Percentiles rank a stretch among this genome's conserved stretches.
Conservation (phyloP, 2,797 vertebrate genomes). For the Coccyzus lansbergi region DNA sequence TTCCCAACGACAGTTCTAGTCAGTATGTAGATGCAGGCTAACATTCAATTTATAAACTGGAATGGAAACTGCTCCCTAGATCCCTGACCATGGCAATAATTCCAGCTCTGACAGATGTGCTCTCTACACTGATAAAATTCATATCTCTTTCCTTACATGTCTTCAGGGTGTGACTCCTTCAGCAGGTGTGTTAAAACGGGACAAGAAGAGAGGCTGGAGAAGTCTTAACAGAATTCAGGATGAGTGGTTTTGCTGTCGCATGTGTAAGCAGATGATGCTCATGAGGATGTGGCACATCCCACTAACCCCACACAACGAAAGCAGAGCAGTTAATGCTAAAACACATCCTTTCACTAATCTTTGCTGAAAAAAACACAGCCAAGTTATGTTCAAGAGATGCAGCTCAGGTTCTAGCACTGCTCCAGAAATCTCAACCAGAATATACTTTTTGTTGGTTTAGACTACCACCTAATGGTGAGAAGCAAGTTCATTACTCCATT, state of each 20-base stretch:
- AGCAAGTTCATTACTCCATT: accelerated
- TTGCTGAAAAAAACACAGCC: neutral
- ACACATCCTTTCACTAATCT: neutral
- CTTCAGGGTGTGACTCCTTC: neutral
- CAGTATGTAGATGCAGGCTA: neutral
- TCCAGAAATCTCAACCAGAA: neutral
- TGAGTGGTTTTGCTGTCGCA: neutral
- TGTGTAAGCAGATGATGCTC: accelerated
- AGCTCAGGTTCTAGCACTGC: neutral
- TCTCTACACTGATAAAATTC: neutral
- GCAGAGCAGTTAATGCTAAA: neutral
- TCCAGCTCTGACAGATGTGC: neutral
- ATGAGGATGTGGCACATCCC: neutral
- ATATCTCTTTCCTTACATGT: accelerated
- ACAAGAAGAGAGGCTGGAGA: neutral
- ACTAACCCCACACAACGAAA: neutral
- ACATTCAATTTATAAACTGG: neutral
- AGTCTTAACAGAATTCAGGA: neutral
- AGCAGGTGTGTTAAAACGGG: neutral
- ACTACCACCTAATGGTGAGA: neutral
- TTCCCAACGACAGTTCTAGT: neutral
- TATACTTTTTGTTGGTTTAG: neutral
- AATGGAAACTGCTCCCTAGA: neutral
- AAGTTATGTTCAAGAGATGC: accelerated
- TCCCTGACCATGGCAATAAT: neutral